phyloP scores from a whole-genome alignment of 2,888 invertebrate species.

The Muscina levida region DNA sequence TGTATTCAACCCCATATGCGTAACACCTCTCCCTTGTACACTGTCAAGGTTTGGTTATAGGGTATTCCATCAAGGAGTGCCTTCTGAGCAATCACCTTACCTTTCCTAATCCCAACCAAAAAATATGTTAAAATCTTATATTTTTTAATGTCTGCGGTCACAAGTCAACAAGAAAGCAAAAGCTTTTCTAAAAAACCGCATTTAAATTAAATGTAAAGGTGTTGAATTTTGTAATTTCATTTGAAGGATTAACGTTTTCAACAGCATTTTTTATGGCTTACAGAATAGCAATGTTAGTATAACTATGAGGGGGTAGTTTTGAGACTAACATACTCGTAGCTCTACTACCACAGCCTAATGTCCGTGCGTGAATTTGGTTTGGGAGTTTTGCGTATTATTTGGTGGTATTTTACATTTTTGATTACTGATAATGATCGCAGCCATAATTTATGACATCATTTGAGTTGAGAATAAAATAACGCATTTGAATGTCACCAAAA shows the following conservation, averaged over 20 bases:
- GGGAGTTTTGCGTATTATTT: constrained; percentile 24
- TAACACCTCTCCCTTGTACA: no score
- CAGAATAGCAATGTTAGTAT: no score
- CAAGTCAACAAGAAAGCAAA: constrained; percentile 40
- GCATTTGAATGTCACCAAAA: constrained; percentile 36
- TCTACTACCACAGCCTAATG: neutral
- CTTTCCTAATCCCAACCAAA: neutral
- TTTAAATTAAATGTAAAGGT: constrained; percentile 67
- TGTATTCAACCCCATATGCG: no score
- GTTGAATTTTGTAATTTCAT: constrained; percentile 15
- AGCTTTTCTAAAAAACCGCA: neutral
- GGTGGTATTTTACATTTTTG: constrained; percentile 72
- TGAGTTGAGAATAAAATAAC: neutral
- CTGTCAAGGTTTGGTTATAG: neutral
- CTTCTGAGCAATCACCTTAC: neutral
- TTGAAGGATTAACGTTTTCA: constrained; percentile 5
- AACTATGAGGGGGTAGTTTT: no score
- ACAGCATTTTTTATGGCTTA: constrained; percentile 43
- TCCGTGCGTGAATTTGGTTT: constrained; percentile 53
- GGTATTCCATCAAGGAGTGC: constrained; percentile 6
- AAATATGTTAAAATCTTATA: constrained; percentile 30
- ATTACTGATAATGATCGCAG: constrained; percentile 74
- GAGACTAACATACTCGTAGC: no score
- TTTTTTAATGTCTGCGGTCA: constrained; percentile 4
- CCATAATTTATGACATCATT: constrained; percentile 78